Conservation (phyloP, 2,113 vertebrate species). For the Recurvirostra avosetta region DNA sequence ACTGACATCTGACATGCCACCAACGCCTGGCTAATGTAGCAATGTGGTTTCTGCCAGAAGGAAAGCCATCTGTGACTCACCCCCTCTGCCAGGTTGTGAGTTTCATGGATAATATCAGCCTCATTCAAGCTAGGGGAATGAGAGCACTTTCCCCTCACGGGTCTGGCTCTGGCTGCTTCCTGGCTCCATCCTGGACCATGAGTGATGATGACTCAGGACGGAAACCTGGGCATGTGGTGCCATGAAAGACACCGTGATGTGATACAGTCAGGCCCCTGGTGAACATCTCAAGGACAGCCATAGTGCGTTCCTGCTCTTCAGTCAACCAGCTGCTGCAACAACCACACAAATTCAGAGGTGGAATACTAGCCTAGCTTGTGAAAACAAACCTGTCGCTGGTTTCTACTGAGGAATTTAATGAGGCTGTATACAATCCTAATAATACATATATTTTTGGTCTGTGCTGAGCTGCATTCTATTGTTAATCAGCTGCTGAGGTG, state of each 20-base stretch:
- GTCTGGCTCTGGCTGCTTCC: neutral
- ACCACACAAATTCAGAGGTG: neutral
- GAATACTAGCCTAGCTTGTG: neutral
- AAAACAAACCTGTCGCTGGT: neutral
- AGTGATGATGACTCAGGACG: neutral
- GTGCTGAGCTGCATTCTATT: neutral
- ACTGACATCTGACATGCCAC: neutral
- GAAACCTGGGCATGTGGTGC: neutral
- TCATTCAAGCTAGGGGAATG: neutral
- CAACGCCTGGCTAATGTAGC: neutral
- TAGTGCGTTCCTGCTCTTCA: neutral
- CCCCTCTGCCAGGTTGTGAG: neutral
- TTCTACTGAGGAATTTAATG: neutral
- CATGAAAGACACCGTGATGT: neutral
- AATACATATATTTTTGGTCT: neutral
- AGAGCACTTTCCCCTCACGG: neutral
- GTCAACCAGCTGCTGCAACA: neutral
- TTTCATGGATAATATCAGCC: neutral
- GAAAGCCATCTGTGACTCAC: neutral
- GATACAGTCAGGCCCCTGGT: neutral
- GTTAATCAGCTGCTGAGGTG: neutral
- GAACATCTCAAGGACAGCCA: neutral
- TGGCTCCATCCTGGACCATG: neutral
- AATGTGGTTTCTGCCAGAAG: neutral
- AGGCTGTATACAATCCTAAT: neutral